Evolutionary conservation across 2,797 vertebrate genomes (phyloP), one percentile per base, ranked within the genome.

Genomic region (Channallabes apus): DNA sequence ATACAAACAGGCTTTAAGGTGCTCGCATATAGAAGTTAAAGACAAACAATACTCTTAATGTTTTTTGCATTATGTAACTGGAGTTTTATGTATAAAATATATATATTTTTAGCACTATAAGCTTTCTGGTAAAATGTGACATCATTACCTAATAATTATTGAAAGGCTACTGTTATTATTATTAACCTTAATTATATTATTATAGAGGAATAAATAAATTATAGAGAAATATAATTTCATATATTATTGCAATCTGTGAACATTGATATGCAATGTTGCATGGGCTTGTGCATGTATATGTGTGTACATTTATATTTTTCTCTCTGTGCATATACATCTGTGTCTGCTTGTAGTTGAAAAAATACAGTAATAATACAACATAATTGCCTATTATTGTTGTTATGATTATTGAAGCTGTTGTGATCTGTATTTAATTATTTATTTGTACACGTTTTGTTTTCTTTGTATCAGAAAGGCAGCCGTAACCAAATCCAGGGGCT

Each of bases 391-490:
- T 61, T 72, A 22, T 73, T 38, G 3, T 54, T 54, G 51, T 54
- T 54, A 3, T 54, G 3, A 54, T 54, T 14, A 54, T 54, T 54
- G 51, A 54, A 62, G 18, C 11, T 64, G 32, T n/a, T 62, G 27
- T 54, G 46, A 24, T 15, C 56, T 32, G 46, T n/a, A n/a, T 64
- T 83, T 32, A 59, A 58, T 41, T 20, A 9, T 38, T 69, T 22
- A 24, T 67, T 73, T 58, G 22, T 69, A 3, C 80, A 17, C 69
- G 62, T 79, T 69, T 82, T 68, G 27, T 80, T 65, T 75, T 4
- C 51, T 87, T 80, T 86, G 51, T 80, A 20, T 83, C 56, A 86
- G 69, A 82, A 64, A 79, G 8, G 9, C 56, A 6, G 27, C 69
- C 73, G 27, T 3, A 75, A 17, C 67, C 61, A 56, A 15, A 35